Evolutionary conservation across 2,888 invertebrate genomes (phyloP), one percentile per base, ranked within the genome.

Genomic region (Phymatocera aterrima): DNA sequence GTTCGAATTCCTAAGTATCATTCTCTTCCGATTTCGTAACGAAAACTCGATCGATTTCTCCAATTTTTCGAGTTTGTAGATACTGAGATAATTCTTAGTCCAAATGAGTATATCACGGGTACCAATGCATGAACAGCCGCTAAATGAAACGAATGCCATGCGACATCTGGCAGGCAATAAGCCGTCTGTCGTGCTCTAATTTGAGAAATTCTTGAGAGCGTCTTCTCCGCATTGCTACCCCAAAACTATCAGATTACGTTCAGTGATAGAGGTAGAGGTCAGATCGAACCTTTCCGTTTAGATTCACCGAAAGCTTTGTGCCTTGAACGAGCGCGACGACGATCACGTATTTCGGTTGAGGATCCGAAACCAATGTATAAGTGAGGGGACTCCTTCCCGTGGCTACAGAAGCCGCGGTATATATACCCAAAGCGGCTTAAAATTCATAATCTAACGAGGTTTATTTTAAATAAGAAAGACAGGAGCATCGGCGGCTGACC

Each of bases 241-340:
- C 12, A 46, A 68, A 68, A 68, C 68, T 68, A 68, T 68, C 68
- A 68, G 68, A 68, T 68, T 68, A 68, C 68, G 8, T 24, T 12
- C 3, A 24, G 46, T 28, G 68, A 68, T 68, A 68, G 46, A 24
- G 15, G 8, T 15, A 34, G 28, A 24, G 12, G 68, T n/a, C 12
- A n/a, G 54, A 28, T 21, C 68, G 18, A 37, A 21, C 43, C 46
- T 24, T 24, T 24, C 21, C 46, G 10, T 43, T 68, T 15, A 28
- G 10, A 21, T 46, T 24, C n/a, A 68, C n/a, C 6, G 12, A 43
- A 18, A 64, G 6, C 6, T 43, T 43, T 43, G n/a, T 57, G 12
- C 28, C 28, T 57, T 12, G 12, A 28, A 4, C 28, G 4, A 10
- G 15, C 24, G 40, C 4, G 4, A 4, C 8, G 40, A 40, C 40